Percentiles rank a stretch among this genome's conserved stretches.
Evolutionary conservation across 2,888 invertebrate species (phyloP).

Genomic region (Euclidia mi): DNA sequence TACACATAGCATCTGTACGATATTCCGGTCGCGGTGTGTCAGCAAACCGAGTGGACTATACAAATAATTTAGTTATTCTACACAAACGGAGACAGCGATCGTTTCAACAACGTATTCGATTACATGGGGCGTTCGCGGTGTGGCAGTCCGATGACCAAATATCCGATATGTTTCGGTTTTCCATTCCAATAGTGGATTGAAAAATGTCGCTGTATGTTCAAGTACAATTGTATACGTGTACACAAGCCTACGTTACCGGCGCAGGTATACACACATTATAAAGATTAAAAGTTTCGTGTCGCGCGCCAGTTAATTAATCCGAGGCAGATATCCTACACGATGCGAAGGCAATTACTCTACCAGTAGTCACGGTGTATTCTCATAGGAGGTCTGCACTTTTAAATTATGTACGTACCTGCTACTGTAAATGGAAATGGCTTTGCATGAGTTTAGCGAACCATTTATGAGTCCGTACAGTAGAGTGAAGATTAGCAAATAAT

Average conservation of each 20-base stretch:
- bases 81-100: constrained; percentile 64
- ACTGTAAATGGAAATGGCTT: constrained; percentile 41
- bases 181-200: constrained; percentile 67
- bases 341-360: constrained; percentile 76
- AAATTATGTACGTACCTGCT: constrained; percentile 52
- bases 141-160: constrained; percentile 72
- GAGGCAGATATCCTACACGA: constrained; percentile 67
- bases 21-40: constrained; percentile 29
- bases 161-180: constrained; percentile 71
- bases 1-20: constrained; percentile 7
- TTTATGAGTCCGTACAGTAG: constrained; percentile 55
- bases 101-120: constrained; percentile 75
- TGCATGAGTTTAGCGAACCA: constrained; percentile 43
- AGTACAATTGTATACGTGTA: constrained; percentile 6
- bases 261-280: constrained; percentile 65
- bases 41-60: constrained; percentile 46
- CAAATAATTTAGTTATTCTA: constrained; percentile 71
- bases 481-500: constrained; percentile 76
- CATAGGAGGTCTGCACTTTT: constrained; percentile 66
- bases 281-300: constrained; percentile 77
- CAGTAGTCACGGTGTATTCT: constrained; percentile 71
- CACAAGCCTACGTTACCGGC: constrained; percentile 19
- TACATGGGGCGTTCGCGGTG: constrained; percentile 74
- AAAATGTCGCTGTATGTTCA: constrained; percentile 59
- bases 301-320: constrained; percentile 78